Base-by-base conservation (phyloP, 2,113 vertebrate species). In the Thunnus thynnus region DNA sequence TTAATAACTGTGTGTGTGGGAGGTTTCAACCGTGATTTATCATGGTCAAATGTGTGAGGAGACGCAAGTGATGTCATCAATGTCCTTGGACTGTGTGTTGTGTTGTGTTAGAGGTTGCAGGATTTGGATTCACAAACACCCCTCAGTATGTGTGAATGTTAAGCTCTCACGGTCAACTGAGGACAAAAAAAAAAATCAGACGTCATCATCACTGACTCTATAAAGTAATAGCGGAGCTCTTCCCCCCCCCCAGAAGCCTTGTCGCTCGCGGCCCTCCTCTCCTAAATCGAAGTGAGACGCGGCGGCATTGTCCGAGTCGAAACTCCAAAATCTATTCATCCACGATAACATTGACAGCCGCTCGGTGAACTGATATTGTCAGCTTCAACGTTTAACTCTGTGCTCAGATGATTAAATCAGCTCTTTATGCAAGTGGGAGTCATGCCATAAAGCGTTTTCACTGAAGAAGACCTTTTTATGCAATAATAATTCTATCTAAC, bases 21-120 rank as follows among this genome's bases (percentile, higher is more conserved):
- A 57, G 58, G n/a, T 13, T 74, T 74, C 3, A 50, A 7, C 3
- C 10, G 20, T 70, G 46, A 77, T 74, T 68, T 54, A 67, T 57
- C 20, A 71, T 2, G 32, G 62, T 57, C 36, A 68, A 6, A 67
- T 4, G 17, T 52, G 30, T n/a, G 46, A 46, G 30, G 32, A 61
- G 66, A 27, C 14, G 54, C 52, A 14, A 69, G 11, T 41, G 62
- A 18, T 50, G 73, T 70, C 58, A 14, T 67, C 47, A 20, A 18
- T 54, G 86, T 66, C 82, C 78, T 88, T 82, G 77, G 48, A 66
- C 25, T 12, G 12, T 55, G 63, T 64, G 75, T 63, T 69, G 78
- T 57, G 68, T 67, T 55, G 57, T 50, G 46, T 64, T 72, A 73
- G 68, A 68, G 73, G 62, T 63, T 8, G 8, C 66, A 73, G 66